phyloP scores from a whole-genome alignment of 2,797 vertebrate species.

The Corythornis leucogaster region DNA sequence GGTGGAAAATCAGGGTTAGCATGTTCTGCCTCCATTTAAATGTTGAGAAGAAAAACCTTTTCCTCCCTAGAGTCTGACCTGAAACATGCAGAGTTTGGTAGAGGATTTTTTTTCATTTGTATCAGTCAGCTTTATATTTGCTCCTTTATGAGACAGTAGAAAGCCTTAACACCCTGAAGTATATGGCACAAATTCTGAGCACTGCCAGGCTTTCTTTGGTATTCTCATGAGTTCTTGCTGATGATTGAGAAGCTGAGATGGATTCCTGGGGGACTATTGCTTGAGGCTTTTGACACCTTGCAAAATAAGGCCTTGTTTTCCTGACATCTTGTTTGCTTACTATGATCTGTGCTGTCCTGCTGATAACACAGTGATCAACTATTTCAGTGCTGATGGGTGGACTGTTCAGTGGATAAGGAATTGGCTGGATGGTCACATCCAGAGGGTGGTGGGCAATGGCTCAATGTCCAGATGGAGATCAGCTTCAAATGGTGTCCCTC shows the following conservation, averaged over 20 bases:
- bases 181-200: neutral
- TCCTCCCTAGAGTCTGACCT: neutral
- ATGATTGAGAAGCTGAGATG: neutral
- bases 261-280: neutral
- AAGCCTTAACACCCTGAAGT: neutral
- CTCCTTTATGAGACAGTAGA: neutral
- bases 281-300: neutral
- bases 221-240: neutral
- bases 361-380: neutral
- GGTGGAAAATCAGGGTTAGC: neutral
- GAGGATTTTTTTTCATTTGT: neutral
- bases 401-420: no score
- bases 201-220: neutral
- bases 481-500: no score
- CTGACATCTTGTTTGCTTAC: neutral
- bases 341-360: neutral
- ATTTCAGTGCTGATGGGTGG: neutral
- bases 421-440: no score
- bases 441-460: no score
- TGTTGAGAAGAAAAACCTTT: neutral
- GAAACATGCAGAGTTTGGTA: neutral
- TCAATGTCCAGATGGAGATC: no score
- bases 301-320: neutral
- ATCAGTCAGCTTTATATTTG: neutral
- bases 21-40: neutral